Evolutionary conservation across 2,797 vertebrate species (phyloP), one percentile per base, ranked within the genome.

Genomic region (Alauda arvensis): DNA sequence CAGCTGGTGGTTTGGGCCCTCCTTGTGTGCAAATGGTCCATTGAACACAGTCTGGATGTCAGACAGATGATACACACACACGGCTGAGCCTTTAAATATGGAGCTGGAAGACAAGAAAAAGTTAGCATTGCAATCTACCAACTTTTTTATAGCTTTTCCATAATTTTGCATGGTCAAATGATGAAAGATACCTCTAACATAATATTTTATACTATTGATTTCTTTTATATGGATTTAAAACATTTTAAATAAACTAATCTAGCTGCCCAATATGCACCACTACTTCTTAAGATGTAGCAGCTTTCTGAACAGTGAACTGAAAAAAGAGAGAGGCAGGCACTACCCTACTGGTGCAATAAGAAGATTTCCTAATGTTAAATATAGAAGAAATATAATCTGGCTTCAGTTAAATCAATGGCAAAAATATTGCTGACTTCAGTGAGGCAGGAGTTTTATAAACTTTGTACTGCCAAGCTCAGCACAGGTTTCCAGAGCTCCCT

Each of bases 11-110:
- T 98, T 99, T 74, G 99, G 99, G 12, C 99, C 99, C 66, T 99
- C 99, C 88, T 98, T 98, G 96, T 99, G 99, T 34, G 99, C 99
- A 88, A 99, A 99, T 19, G 99, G 99, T 25, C 99, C 99, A 42
- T 99, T 99, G 96, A 99, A 99, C 81, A 99, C 98, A 1, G 98
- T 99, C 94, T 99, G 98, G 96, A 99, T 99, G 89, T 99, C 98
- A 5, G 98, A 98, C 94, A 99, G 98, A 94, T 98, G 99, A 95
- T 99, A 99, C 43, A 98, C 98, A 55, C 99, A 99, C 89, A 99
- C 99, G 0, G 99, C 99, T 2, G 99, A 99, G 31, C 99, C 99
- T 96, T 98, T 98, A 92, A 99, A 99, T 94, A 99, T 98, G 10
- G 99, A 99, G 96, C 99, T 99, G 95, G 16, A 89, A 89, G 81